Evolutionary conservation across 2,113 vertebrate species (phyloP).

Genomic region (Colossoma macropomum): DNA sequence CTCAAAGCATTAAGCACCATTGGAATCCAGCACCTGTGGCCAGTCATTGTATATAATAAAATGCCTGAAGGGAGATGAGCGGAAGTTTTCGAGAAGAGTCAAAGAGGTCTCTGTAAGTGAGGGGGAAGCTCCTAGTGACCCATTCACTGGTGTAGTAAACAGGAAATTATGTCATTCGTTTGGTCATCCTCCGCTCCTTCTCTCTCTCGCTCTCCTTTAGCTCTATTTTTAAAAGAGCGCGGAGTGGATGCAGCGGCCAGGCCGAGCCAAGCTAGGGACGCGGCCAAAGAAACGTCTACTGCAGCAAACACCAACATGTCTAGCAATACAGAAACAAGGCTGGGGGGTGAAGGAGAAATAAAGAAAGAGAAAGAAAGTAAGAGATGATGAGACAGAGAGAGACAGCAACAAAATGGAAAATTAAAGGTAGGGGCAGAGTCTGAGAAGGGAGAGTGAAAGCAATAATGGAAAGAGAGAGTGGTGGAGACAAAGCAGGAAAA

Average conservation of each 20-base stretch:
- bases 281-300: slow-evolving; percentile 33
- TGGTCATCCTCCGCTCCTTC: slow-evolving; percentile 42
- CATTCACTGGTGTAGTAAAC: slow-evolving; percentile 66
- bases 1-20: background rate
- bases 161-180: slow-evolving; percentile 69
- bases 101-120: slow-evolving; percentile 26
- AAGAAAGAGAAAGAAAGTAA: slow-evolving; percentile 9
- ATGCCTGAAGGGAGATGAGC: background rate
- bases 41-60: background rate
- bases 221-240: slow-evolving; percentile 65
- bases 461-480: slow-evolving; percentile 49
- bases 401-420: slow-evolving; percentile 40
- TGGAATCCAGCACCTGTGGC: background rate
- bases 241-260: slow-evolving; percentile 58
- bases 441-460: slow-evolving; percentile 18
- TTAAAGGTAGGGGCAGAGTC: slow-evolving; percentile 36
- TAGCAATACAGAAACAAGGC: background rate
- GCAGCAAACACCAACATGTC: background rate
- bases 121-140: slow-evolving; percentile 58
- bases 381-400: slow-evolving; percentile 3
- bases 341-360: background rate
- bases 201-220: slow-evolving; percentile 41
- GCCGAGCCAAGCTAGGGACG: slow-evolving; percentile 35
- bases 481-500: slow-evolving; percentile 48
- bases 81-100: slow-evolving; percentile 13